A percentile compares a stretch with the other conserved stretches of the same genome.
These are phyloP conservation scores for Semicossyphus pulcher DNA, from an alignment of 2,113 vertebrate species.

Conservation along the genomic window DNA sequence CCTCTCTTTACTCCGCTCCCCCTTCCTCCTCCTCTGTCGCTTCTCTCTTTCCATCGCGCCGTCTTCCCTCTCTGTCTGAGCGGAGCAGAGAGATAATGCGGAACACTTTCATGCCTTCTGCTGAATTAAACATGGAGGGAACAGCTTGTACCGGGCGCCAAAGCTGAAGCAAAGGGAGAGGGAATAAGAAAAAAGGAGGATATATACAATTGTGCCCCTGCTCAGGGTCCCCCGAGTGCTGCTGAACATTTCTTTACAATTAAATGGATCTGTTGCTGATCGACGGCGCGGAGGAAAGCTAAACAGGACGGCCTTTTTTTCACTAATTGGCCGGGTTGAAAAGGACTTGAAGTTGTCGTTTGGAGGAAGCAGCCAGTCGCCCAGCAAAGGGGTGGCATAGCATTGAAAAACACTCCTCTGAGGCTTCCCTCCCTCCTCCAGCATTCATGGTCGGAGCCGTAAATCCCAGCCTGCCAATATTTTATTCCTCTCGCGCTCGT, in stretches of 20 bases:
- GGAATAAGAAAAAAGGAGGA: conserved; percentile 34
- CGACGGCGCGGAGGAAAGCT: not conserved
- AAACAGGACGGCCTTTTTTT: conserved; percentile 44
- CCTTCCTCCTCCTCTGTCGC: not conserved
- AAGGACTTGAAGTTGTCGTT: conserved; percentile 47
- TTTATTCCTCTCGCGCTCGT: conserved; percentile 24
- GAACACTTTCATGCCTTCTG: conserved; percentile 72
- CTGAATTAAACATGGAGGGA: conserved; percentile 79
- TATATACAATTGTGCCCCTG: conserved; percentile 37
- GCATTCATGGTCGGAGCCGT: conserved; percentile 42
- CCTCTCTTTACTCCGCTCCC: conserved; percentile 15
- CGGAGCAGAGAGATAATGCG: conserved; percentile 57
- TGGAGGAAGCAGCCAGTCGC: conserved; percentile 41
- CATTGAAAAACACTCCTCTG: conserved; percentile 27
- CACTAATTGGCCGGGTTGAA: conserved; percentile 67
- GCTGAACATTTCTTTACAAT: conserved; percentile 61
- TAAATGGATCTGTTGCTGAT: conserved; percentile 64
- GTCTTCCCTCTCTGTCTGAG: conserved; percentile 46
- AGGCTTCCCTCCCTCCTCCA: conserved; percentile 46
- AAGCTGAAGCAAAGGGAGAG: conserved; percentile 45
- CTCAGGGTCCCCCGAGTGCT: conserved; percentile 49
- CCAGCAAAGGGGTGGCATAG: not conserved
- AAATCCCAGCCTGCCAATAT: conserved; percentile 50
- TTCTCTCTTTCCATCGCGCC: not conserved
- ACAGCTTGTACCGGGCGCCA: conserved; percentile 60